Percentiles rank a stretch among this genome's conserved stretches.
These are phyloP conservation scores for Alca torda DNA, from an alignment of 2,797 vertebrate species.

Conservation along the genomic window DNA sequence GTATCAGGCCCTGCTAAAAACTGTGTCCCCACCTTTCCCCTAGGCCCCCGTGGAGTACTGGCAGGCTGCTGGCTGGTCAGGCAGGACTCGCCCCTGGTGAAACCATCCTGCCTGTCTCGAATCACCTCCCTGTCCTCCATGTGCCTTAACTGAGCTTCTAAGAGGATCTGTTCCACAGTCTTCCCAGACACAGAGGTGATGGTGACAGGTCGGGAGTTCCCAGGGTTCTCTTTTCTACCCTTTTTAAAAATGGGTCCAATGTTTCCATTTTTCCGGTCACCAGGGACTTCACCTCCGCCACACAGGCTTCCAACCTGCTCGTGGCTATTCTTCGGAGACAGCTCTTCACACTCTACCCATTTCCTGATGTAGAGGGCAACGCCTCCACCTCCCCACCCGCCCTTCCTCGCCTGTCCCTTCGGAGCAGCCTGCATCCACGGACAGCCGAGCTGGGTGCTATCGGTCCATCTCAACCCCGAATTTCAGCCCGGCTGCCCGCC, in stretches of 20 bases:
- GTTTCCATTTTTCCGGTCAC: background rate
- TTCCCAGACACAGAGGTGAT: background rate
- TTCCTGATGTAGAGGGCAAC: background rate
- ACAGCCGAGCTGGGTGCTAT: rapidly evolving
- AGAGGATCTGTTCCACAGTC: background rate
- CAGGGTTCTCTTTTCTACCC: background rate
- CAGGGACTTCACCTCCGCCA: background rate
- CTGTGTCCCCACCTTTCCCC: background rate
- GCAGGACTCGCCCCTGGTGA: background rate
- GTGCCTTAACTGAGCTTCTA: background rate
- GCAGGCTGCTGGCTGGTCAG: background rate
- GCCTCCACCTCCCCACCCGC: background rate
- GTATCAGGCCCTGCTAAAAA: background rate
- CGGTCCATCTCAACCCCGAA: rapidly evolving
- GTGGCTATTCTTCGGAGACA: background rate
- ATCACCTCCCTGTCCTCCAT: background rate
- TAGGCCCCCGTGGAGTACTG: background rate
- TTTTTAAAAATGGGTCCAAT: background rate
- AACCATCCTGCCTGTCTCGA: background rate
- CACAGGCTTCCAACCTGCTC: background rate
- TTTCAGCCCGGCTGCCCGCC: rapidly evolving
- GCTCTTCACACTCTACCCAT: background rate
- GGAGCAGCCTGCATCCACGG: background rate
- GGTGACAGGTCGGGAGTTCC: background rate
- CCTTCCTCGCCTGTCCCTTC: background rate